These are phyloP conservation scores for Tamandua tetradactyla DNA, from an alignment of 2,797 vertebrate species.

Conservation along the genomic window DNA sequence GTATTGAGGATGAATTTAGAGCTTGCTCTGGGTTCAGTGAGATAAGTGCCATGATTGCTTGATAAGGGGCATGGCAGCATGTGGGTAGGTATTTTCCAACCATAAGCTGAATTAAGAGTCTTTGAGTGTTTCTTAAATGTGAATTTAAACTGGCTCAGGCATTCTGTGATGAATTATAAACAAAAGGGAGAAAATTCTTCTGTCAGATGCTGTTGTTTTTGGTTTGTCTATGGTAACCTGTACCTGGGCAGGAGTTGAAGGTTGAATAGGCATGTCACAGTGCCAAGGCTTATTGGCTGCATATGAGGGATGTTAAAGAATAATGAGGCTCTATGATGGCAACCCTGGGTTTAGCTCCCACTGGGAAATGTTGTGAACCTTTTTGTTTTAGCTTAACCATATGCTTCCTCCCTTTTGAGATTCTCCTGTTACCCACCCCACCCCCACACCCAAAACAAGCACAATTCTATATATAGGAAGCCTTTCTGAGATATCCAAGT, in stretches of 20 bases:
- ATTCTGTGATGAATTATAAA: neutral
- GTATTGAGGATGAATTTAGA: neutral
- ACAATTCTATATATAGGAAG: neutral
- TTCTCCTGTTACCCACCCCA: neutral
- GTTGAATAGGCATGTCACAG: neutral
- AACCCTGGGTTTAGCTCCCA: neutral
- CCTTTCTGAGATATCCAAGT: neutral
- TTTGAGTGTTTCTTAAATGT: neutral
- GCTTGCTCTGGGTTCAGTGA: neutral
- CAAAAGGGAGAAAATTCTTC: neutral
- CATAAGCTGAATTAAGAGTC: neutral
- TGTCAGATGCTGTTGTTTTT: neutral
- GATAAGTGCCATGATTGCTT: too few species aligned
- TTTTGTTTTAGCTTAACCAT: neutral
- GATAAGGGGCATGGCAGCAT: neutral
- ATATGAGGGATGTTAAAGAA: neutral
- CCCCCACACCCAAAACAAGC: neutral
- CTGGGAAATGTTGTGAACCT: neutral
- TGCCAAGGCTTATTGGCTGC: neutral
- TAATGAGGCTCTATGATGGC: neutral
- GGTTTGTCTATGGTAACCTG: neutral
- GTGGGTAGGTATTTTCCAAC: neutral
- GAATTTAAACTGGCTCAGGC: neutral
- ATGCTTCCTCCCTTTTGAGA: neutral
- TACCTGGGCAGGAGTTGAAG: neutral